Conservation (phyloP, 37 sponge, comb jelly and placozoan species). For the Chondrosia reniformis region DNA sequence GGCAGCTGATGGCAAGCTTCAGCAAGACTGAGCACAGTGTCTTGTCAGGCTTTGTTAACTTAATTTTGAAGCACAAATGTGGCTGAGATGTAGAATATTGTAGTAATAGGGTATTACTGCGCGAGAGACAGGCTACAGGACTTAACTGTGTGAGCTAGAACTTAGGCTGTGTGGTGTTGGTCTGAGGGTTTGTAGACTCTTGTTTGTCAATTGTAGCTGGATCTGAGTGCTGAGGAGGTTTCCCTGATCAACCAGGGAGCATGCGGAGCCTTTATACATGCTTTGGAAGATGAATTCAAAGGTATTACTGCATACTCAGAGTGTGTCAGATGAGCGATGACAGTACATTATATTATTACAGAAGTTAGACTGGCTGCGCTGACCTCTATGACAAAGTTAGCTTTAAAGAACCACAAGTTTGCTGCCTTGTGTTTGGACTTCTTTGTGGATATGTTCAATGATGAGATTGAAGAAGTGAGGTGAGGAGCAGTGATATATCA, state of each 20-base stretch:
- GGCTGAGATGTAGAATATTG: no score
- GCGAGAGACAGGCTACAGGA: no score
- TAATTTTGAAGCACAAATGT: no score
- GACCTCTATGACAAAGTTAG: constrained; percentile 64
- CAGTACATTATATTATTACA: background rate
- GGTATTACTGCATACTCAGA: constrained; percentile 27
- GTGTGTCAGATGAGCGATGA: background rate
- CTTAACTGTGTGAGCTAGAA: no score
- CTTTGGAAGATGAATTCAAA: constrained; percentile 89
- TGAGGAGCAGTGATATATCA: no score
- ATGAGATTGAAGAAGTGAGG: constrained; percentile 84
- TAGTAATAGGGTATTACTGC: no score
- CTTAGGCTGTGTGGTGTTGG: no score
- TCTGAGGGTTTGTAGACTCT: no score
- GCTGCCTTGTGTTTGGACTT: constrained; percentile 71
- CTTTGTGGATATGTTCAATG: constrained; percentile 92
- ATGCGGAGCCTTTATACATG: constrained; percentile 94
- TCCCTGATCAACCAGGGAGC: constrained; percentile 75
- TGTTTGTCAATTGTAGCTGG: constrained; percentile 17
- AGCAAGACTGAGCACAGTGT: background rate
- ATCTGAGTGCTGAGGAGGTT: constrained; percentile 56
- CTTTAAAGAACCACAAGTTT: constrained; percentile 40
- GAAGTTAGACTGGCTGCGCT: constrained; percentile 88
- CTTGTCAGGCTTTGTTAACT: no score
- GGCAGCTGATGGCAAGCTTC: background rate